Percentiles rank a stretch among this genome's conserved stretches.
Conservation (phyloP, 2,888 invertebrate genomes). For the Clostera curtula region DNA sequence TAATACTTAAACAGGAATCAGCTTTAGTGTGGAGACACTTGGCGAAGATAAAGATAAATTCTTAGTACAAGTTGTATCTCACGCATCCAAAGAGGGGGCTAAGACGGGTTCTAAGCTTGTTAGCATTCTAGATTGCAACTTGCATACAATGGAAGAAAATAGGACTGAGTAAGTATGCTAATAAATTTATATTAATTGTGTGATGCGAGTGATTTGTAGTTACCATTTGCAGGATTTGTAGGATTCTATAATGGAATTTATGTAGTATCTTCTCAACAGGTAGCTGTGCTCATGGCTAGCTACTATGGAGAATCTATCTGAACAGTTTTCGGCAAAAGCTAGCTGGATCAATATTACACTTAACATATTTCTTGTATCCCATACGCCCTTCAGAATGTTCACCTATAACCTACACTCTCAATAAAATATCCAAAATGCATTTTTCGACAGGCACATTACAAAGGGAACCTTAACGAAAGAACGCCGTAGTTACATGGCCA, state of each 20-base stretch:
- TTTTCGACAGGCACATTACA: slow-evolving; percentile 50
- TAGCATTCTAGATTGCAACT: slow-evolving; percentile 73
- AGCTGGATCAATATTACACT: too few species aligned
- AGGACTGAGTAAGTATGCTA: slow-evolving; percentile 65
- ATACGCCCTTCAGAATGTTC: too few species aligned
- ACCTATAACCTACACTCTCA: too few species aligned
- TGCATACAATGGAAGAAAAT: slow-evolving; percentile 80
- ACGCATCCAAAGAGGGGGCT: slow-evolving; percentile 71
- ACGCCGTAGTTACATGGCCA: slow-evolving; percentile 68
- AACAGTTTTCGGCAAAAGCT: too few species aligned
- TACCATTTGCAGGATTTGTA: too few species aligned
- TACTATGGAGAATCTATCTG: too few species aligned
- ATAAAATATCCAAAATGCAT: too few species aligned
- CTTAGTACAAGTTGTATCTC: slow-evolving; percentile 75
- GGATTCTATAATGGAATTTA: too few species aligned
- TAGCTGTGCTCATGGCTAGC: too few species aligned
- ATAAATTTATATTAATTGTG: slow-evolving; percentile 2
- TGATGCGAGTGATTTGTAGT: too few species aligned
- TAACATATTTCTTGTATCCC: too few species aligned
- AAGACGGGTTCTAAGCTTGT: slow-evolving; percentile 76
- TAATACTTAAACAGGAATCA: slow-evolving; percentile 40
- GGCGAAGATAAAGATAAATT: slow-evolving; percentile 70
- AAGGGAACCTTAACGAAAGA: slow-evolving; percentile 59
- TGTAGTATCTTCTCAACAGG: too few species aligned
- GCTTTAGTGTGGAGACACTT: slow-evolving; percentile 56